A percentile compares a stretch with the other conserved stretches of the same genome.
Evolutionary conservation across 2,888 invertebrate genomes (phyloP).

Genomic region (Byasa hedistus): DNA sequence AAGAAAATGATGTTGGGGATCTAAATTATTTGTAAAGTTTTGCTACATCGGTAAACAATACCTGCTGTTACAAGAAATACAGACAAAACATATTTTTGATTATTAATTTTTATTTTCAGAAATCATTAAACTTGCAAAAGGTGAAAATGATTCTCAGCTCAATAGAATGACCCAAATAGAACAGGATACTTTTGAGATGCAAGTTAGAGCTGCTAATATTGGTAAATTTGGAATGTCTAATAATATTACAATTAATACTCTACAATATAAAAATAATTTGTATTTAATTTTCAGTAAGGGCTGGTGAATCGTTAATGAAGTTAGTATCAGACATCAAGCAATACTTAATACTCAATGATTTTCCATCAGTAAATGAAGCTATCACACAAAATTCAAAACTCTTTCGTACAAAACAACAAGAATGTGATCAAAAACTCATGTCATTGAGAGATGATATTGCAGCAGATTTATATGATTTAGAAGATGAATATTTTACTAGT

Average conservation of each 20-base stretch:
- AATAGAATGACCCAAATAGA: constrained; percentile 95
- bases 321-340: constrained; percentile 98
- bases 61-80: too few relatives aligned
- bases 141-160: constrained; percentile 94
- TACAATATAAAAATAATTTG: background rate
- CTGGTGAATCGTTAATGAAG: constrained; percentile 98
- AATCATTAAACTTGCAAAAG: constrained; percentile 92
- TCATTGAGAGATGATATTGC: constrained; percentile 96
- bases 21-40: too few relatives aligned
- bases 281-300: constrained; percentile 85
- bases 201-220: constrained; percentile 97
- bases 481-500: constrained; percentile 95
- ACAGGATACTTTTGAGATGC: constrained; percentile 98
- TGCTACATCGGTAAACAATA: too few relatives aligned
- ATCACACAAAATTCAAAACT: constrained; percentile 95
- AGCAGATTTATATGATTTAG: constrained; percentile 93
- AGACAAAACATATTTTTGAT: too few relatives aligned
- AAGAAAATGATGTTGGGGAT: too few relatives aligned
- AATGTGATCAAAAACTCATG: constrained; percentile 96
- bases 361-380: constrained; percentile 98
- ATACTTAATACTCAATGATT: constrained; percentile 98
- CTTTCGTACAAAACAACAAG: constrained; percentile 93
- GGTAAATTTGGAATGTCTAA: constrained; percentile 54
- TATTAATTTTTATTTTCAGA: constrained; percentile 80
- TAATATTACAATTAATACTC: too few relatives aligned